phyloP scores from a whole-genome alignment of 2,888 invertebrate species.

The Ennomos fuscantarius region DNA sequence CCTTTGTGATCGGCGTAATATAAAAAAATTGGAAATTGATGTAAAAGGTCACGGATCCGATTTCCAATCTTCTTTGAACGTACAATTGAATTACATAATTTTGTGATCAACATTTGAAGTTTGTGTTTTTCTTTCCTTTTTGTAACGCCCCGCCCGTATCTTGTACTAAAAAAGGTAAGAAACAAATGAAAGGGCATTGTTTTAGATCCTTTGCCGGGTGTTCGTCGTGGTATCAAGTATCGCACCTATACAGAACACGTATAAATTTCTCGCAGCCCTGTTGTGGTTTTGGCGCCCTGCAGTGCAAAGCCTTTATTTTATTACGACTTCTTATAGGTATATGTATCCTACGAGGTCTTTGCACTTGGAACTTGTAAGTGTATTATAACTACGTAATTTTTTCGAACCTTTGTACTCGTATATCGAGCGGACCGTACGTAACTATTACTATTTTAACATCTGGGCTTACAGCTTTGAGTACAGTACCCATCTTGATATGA shows the following conservation, averaged over 20 bases:
- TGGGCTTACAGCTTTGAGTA: no score
- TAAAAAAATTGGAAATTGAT: conserved; percentile 22
- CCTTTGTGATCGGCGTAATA: conserved; percentile 21
- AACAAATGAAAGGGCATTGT: conserved; percentile 49
- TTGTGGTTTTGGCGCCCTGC: conserved; percentile 65
- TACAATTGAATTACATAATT: conserved; percentile 22
- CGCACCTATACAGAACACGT: conserved; percentile 47
- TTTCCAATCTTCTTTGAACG: conserved; percentile 24
- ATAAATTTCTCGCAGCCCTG: conserved; percentile 51
- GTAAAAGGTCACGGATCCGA: conserved; percentile 30
- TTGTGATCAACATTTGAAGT: conserved; percentile 30
- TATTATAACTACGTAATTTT: no score
- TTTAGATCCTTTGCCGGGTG: conserved; percentile 42
- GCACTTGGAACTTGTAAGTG: conserved; percentile 56
- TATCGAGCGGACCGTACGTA: no score
- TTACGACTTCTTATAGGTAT: conserved; percentile 52
- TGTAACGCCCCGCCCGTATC: conserved; percentile 20
- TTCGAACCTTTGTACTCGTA: no score
- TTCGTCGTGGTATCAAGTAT: conserved; percentile 52
- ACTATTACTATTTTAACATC: no score
- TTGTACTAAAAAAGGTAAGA: conserved; percentile 42
- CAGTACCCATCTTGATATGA: no score
- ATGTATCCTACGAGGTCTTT: conserved; percentile 55
- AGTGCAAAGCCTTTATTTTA: conserved; percentile 68
- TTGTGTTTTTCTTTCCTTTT: conserved; percentile 14